Evolutionary conservation across 2,888 invertebrate species (phyloP), one percentile per base, ranked within the genome.

Genomic region (Andrena fulva): DNA sequence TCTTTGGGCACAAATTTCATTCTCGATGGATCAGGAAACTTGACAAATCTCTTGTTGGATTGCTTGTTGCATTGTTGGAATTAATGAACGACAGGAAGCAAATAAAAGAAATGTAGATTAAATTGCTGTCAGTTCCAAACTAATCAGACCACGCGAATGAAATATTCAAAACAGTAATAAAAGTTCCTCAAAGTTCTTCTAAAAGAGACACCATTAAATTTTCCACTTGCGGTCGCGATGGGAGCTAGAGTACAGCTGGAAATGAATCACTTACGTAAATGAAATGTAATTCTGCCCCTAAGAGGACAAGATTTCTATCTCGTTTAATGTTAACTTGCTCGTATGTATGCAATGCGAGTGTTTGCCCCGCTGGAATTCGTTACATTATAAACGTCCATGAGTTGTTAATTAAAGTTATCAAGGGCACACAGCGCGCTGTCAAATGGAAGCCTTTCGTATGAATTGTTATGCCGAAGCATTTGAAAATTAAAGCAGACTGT

Each of bases 241-340:
- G n/a, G n/a, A 20, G 42, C 35, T n/a, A 16, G 27, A 59, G 24
- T 29, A n/a, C 27, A 8, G 59, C 52, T 29, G n/a, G 27, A 27
- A 35, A 67, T 31, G 20, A 74, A 56, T 64, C 59, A 29, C 42
- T 64, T 70, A 42, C 42, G 56, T 16, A 56, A 56, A 69, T 59
- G 59, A 10, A 59, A 59, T 59, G 59, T n/a, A 52, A 70, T 70
- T 59, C 56, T 27, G n/a, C 29, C 8, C 42, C 42, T 27, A 70
- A 70, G 59, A 59, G 69, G 59, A 62, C 59, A 70, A 35, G 69
- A 59, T 52, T 59, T 59, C 59, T 24, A 59, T 70, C 69, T 70
- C 56, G n/a, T 70, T 59, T 42, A 70, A 70, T 42, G 42, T 24
- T 42, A 70, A 70, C 59, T 59, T 59, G n/a, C 59, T 42, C 35